phyloP scores from a whole-genome alignment of 23 tunicate species.

The Halocynthia roretzi region DNA sequence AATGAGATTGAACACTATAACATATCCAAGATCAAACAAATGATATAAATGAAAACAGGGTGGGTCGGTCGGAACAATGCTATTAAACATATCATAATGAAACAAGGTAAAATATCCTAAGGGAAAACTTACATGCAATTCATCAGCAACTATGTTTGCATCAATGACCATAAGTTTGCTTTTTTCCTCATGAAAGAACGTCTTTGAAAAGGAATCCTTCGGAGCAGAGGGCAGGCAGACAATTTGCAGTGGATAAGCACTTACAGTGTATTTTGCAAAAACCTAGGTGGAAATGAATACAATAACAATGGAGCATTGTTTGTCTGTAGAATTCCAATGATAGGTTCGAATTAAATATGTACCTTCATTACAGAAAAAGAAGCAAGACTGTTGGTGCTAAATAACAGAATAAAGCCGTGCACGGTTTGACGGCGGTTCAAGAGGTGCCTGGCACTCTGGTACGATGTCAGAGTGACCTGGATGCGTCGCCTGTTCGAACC shows the following conservation, averaged over 20 bases:
- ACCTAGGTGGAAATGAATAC: conserved; percentile 32
- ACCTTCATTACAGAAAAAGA: conserved; percentile 81
- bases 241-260: conserved; percentile 66
- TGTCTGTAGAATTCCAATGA: neutral
- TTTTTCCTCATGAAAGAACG: conserved; percentile 54
- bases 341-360: neutral
- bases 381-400: conserved; percentile 43
- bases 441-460: conserved; percentile 65
- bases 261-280: conserved; percentile 77
- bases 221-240: conserved; percentile 72
- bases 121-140: conserved; percentile 34
- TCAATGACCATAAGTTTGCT: conserved; percentile 50
- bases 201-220: conserved; percentile 43
- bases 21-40: too few relatives aligned
- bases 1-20: too few relatives aligned
- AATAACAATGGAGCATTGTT: neutral
- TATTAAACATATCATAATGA: too few relatives aligned
- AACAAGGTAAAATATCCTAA: too few relatives aligned
- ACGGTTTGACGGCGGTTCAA: conserved; percentile 57
- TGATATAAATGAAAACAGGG: too few relatives aligned
- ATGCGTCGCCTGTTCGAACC: conserved; percentile 62
- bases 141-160: conserved; percentile 78
- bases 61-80: too few relatives aligned
- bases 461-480: conserved; percentile 71
- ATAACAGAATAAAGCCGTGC: conserved; percentile 80